phyloP scores from a whole-genome alignment of 2,888 invertebrate species.

The Drosophila anceps region DNA sequence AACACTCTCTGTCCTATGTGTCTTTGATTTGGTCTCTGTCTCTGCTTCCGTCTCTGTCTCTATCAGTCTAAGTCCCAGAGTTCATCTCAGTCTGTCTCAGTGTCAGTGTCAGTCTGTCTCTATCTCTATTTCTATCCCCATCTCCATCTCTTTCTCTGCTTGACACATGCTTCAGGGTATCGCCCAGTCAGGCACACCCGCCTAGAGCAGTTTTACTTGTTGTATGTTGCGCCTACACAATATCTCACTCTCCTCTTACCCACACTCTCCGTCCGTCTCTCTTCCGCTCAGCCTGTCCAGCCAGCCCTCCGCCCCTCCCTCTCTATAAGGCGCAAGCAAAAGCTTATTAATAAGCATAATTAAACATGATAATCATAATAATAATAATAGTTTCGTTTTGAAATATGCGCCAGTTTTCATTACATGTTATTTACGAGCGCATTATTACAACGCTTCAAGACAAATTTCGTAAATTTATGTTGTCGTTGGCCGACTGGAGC shows the following conservation, averaged over 20 bases:
- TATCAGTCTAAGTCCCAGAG: too few species aligned
- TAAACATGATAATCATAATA: constrained; percentile 51
- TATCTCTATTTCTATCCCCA: not conserved
- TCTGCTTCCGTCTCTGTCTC: too few species aligned
- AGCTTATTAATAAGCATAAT: constrained; percentile 72
- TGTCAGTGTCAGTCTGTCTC: not conserved
- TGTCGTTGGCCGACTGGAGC: not conserved
- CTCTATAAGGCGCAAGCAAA: constrained; percentile 27
- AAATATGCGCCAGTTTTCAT: constrained; percentile 60
- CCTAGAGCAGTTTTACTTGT: not conserved
- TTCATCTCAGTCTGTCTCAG: too few species aligned
- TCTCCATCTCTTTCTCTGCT: not conserved
- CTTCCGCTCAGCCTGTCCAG: constrained; percentile 1
- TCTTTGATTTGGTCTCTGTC: too few species aligned
- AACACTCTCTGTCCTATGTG: too few species aligned
- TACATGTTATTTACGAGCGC: constrained; percentile 59
- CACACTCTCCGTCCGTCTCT: not conserved
- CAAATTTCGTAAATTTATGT: constrained; percentile 67
- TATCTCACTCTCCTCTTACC: not conserved
- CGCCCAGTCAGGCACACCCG: not conserved
- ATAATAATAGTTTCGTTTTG: constrained; percentile 64
- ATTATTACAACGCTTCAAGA: constrained; percentile 58
- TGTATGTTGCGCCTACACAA: constrained; percentile 48
- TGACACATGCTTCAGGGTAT: not conserved
- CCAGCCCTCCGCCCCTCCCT: too few species aligned